Evolutionary conservation across 2,113 vertebrate genomes (phyloP), one percentile per base, ranked within the genome.

Genomic region (Clarias batrachus): DNA sequence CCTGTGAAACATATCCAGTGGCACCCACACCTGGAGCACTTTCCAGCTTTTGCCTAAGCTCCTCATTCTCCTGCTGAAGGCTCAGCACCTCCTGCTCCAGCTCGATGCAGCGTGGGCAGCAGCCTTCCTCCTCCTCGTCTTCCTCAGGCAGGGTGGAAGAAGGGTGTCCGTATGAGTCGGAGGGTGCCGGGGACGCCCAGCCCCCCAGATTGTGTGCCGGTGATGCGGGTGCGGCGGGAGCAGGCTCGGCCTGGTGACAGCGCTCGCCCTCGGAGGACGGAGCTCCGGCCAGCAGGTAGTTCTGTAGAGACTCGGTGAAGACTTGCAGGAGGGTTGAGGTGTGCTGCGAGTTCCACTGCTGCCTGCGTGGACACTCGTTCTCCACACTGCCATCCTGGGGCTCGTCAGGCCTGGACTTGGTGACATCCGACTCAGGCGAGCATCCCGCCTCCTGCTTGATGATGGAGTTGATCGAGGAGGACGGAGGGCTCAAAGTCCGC

Each of bases 271-370:
- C 94, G 86, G 94, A 89, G 89, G 94, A 95, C 82, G 92, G 92
- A 85, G 93, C 94, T 16, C 91, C 87, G 77, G 79, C 88, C 27
- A 98, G 96, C 93, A 99, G 95, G 91, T 99, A 99, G 94, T 94
- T 98, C 93, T 99, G 97, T 21, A 99, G 96, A 4, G 97, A 99
- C 95, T 99, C 97, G 0, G 98, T 99, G 94, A 99, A 99, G 92
- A 99, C 97, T 83, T 96, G 96, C 91, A 99, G 93, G 86, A 99
- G 97, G 71, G 97, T 95, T 70, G 97, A 98, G 90, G 98, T 99
- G 79, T 98, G 97, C 70, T 98, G 97, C 87, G 97, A 98, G 94
- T 95, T 98, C 92, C 91, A 87, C 85, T 97, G 97, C 93, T 96
- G 95, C 1, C 87, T 79, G 14, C 21, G 13, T 92, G 95, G 97